Base-by-base conservation (phyloP, 2,113 vertebrate species). In the Dasyornis broadbenti region DNA sequence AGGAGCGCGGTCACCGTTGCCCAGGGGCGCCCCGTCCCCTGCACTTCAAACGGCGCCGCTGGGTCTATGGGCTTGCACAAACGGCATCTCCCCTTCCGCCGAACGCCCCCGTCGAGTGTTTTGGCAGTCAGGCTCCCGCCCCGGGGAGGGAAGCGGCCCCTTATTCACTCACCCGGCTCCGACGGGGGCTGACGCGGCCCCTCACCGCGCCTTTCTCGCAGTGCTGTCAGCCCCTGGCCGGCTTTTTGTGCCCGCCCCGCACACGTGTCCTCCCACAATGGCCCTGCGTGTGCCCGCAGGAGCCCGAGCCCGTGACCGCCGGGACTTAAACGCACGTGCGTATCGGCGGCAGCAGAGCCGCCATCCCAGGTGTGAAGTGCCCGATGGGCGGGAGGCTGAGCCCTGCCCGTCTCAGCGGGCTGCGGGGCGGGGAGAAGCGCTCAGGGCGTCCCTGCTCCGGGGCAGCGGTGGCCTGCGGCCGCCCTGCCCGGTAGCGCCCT, bases 231-330 rank as follows among this genome's bases (percentile, higher is more conserved):
- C 69, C 73, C 11, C 65, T 5, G 1, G 8, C 57, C 40, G 31
- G 23, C 39, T 11, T 19, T 5, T 5, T 21, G 9, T 13, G 13
- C 10, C 5, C 15, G 30, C 15, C 13, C 39, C 4, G 64, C 5
- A 6, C 37, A 2, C 54, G 4, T 11, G 13, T 15, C 23, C 47
- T 98, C 98, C 98, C 97, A 91, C 95, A 95, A 97, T 92, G 93
- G 22, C 76, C 88, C 98, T 97, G 98, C 98, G 97, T 97, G 97
- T 97, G 97, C 94, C 96, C 97, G 91, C 98, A 94, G 97, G 95
- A 97, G 96, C 89, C 75, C 68, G 64, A 49, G 91, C 75, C 60
- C 37, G 96, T 90, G 30, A 91, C 93, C 66, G 87, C 39, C 24
- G 94, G 97, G 93, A 91, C 87, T 70, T 28, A 35, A 44, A 24